phyloP scores from a whole-genome alignment of 2,113 vertebrate species.

The Cyrtonyx montezumae region DNA sequence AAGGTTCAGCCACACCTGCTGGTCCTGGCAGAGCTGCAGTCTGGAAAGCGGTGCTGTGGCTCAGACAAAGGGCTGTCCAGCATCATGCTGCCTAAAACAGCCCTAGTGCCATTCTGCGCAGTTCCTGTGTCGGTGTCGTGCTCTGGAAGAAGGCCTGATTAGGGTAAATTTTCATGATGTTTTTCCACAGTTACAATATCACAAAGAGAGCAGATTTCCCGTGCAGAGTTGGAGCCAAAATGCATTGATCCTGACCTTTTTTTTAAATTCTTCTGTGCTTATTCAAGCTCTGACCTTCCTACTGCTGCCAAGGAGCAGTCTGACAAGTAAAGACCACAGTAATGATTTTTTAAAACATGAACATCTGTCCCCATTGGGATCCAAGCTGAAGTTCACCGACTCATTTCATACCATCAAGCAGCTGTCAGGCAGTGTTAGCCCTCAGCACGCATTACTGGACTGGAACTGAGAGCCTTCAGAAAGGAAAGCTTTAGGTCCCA shows the following conservation, averaged over 20 bases:
- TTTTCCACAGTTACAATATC: neutral
- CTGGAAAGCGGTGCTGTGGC: neutral
- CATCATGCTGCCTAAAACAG: neutral
- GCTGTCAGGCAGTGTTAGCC: neutral
- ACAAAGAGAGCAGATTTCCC: neutral
- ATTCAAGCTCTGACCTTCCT: neutral
- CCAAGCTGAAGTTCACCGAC: neutral
- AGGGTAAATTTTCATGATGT: neutral
- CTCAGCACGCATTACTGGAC: neutral
- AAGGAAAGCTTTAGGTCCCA: neutral
- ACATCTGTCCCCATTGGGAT: conserved; percentile 26
- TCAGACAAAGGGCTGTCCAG: neutral
- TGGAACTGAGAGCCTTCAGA: neutral
- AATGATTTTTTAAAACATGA: neutral
- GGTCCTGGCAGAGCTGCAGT: neutral
- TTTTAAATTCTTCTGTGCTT: neutral
- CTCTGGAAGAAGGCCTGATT: neutral
- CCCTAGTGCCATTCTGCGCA: neutral
- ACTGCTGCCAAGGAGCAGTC: neutral
- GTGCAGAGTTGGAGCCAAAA: neutral
- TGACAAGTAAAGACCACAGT: neutral
- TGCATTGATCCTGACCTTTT: neutral
- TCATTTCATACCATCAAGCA: conserved; percentile 25
- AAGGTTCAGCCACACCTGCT: neutral
- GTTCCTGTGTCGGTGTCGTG: neutral